phyloP scores from a whole-genome alignment of 2,888 invertebrate species.

The Serripes groenlandicus region DNA sequence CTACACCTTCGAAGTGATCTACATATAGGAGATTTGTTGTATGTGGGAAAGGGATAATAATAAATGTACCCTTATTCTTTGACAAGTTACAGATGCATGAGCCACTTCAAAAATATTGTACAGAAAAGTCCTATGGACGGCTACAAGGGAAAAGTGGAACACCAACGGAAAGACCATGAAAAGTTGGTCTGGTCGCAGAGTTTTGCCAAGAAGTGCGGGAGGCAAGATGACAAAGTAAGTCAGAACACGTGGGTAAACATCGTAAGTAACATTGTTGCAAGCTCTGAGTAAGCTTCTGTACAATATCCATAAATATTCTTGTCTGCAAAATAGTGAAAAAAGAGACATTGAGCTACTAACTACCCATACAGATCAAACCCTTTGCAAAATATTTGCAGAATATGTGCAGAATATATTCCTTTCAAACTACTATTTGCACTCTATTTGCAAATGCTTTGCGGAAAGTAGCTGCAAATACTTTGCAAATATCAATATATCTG shows the following conservation, averaged over 20 bases:
- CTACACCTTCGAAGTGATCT: too few relatives aligned
- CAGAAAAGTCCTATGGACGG: conserved; percentile 14
- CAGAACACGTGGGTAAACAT: conserved; percentile 53
- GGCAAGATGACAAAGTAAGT: conserved; percentile 45
- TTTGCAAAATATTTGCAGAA: too few relatives aligned
- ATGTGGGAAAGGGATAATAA: too few relatives aligned
- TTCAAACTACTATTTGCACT: too few relatives aligned
- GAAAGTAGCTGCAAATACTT: too few relatives aligned
- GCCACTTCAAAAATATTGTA: conserved; percentile 21
- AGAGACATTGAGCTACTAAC: too few relatives aligned
- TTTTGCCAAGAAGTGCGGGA: conserved; percentile 32
- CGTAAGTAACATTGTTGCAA: conserved; percentile 15
- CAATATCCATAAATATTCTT: conserved; percentile 24
- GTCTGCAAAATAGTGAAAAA: conserved; percentile 25
- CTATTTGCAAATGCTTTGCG: too few relatives aligned
- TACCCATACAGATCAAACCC: too few relatives aligned
- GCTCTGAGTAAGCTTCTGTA: not conserved
- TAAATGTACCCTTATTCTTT: conserved; percentile 9
- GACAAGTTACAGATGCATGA: not conserved
- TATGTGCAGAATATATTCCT: too few relatives aligned
- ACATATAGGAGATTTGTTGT: too few relatives aligned
- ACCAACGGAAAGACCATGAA: conserved; percentile 52
- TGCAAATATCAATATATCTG: too few relatives aligned
- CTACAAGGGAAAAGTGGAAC: conserved; percentile 36
- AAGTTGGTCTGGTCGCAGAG: conserved; percentile 47